These are phyloP conservation scores for Rotaria macrura DNA, from an alignment of 2,888 invertebrate species.

Conservation along the genomic window DNA sequence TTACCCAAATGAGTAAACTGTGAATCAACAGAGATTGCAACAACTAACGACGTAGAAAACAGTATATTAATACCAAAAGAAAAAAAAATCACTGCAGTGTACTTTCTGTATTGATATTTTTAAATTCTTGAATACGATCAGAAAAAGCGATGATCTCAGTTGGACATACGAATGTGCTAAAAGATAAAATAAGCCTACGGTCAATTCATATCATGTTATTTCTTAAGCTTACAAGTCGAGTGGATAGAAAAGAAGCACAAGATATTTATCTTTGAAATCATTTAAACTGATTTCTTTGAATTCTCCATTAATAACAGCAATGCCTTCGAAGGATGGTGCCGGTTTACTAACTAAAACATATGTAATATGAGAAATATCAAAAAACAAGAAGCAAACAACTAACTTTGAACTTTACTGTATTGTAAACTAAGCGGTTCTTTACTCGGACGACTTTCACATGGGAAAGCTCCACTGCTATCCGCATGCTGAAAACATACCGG, in stretches of 20 bases:
- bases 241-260: conserved; percentile 4
- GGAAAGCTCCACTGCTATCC: not conserved
- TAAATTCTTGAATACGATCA: conserved; percentile 65
- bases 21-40: conserved; percentile 26
- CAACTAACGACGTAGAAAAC: conserved; percentile 9
- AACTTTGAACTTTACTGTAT: not conserved
- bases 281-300: not conserved
- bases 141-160: conserved; percentile 88
- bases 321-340: not conserved
- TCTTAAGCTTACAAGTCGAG: not conserved
- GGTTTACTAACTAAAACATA: conserved; percentile 1
- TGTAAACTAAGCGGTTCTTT: conserved; percentile 13
- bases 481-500: not conserved
- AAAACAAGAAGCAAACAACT: not conserved
- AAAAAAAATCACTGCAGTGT: not conserved
- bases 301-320: conserved; percentile 15
- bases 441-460: conserved; percentile 14
- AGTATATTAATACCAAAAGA: not conserved
- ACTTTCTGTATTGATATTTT: conserved; percentile 58
- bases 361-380: not conserved
- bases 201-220: no score
- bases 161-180: conserved; percentile 70
- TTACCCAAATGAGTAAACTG: conserved; percentile 32
- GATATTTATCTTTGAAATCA: conserved; percentile 9
- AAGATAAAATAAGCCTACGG: not conserved